Percentiles rank a stretch among this genome's conserved stretches.
Evolutionary conservation across 1,140 invertebrate species (phyloP).

Genomic region (Gryon sp.): DNA sequence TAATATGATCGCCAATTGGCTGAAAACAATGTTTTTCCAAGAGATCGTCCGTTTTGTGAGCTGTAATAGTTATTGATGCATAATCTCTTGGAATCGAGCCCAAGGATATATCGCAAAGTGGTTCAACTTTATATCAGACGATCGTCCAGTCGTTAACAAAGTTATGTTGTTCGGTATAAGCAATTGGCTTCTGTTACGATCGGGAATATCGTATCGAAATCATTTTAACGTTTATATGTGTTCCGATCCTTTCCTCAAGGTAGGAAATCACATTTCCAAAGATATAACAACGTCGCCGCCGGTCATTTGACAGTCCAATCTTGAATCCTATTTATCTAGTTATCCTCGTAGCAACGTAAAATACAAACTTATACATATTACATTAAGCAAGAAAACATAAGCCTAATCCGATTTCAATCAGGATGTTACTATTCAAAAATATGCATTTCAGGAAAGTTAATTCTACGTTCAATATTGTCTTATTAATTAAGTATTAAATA

Average conservation of each 20-base stretch:
- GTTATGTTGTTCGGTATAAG: conserved; percentile 28
- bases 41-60: conserved; percentile 14
- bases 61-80: conserved; percentile 35
- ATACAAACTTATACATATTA: conserved; percentile 38
- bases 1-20: conserved; percentile 19
- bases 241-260: conserved; percentile 38
- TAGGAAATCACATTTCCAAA: conserved; percentile 42
- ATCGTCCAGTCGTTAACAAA: conserved; percentile 36
- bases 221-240: conserved; percentile 43
- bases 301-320: conserved; percentile 37
- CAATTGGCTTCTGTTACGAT: conserved; percentile 47
- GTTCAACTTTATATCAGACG: conserved; percentile 8
- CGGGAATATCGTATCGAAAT: conserved; percentile 28
- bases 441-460: too few species aligned
- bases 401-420: conserved; percentile 46
- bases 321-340: conserved; percentile 38
- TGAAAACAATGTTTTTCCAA: conserved; percentile 22
- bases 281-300: conserved; percentile 14
- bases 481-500: conserved; percentile 22
- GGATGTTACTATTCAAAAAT: conserved; percentile 35
- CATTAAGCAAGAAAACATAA: conserved; percentile 30
- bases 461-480: conserved; percentile 5
- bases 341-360: conserved; percentile 28
- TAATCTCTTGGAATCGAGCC: conserved; percentile 45
- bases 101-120: conserved; percentile 31